These are phyloP conservation scores for Callorhinus ursinus DNA, from an alignment of 2,113 vertebrate genomes.

Conservation along the genomic window DNA sequence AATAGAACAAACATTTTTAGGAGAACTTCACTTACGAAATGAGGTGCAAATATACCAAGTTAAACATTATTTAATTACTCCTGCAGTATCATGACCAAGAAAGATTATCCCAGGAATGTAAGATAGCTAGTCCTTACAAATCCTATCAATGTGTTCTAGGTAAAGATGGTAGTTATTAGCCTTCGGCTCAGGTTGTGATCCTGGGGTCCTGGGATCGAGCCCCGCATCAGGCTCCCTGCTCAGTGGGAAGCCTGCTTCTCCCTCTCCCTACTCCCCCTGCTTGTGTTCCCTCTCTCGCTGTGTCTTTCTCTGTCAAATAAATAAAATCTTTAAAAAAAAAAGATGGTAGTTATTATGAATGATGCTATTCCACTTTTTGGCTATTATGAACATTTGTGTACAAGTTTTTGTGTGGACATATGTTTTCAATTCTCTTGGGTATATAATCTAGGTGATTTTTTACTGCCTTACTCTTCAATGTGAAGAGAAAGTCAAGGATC, in stretches of 20 bases:
- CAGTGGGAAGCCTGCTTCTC: too few relatives aligned
- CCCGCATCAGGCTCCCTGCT: too few relatives aligned
- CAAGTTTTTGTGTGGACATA: background rate
- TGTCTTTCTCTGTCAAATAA: too few relatives aligned
- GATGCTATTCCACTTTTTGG: background rate
- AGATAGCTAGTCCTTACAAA: background rate
- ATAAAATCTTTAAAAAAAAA: background rate
- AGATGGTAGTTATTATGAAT: background rate
- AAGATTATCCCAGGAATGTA: background rate
- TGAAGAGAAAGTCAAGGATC: background rate
- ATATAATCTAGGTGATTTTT: background rate
- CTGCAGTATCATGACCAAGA: background rate
- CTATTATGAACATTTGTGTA: background rate
- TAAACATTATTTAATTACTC: slow-evolving; percentile 3
- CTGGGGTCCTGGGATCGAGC: too few relatives aligned
- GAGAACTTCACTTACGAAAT: background rate
- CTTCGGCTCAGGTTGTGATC: too few relatives aligned
- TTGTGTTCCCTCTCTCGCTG: too few relatives aligned
- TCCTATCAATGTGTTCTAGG: background rate
- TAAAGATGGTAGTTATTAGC: background rate
- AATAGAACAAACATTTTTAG: background rate
- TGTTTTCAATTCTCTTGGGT: background rate
- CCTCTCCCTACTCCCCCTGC: too few relatives aligned
- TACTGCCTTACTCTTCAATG: background rate
- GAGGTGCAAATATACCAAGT: slow-evolving; percentile 12